Base-by-base conservation (phyloP, 2,888 invertebrate genomes). In the Exocentrus adspersus region DNA sequence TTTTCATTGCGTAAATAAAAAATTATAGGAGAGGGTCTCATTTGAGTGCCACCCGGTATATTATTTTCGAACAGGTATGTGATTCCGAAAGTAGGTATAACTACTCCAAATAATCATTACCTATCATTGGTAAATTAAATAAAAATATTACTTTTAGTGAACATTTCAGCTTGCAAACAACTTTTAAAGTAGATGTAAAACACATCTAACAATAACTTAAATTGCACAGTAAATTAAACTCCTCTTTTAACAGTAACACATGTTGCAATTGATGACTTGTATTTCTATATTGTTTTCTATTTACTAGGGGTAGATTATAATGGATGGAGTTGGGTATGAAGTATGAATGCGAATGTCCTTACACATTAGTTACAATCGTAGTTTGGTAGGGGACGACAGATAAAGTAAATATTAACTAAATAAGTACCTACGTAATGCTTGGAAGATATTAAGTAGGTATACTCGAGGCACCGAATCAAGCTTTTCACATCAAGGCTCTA, bases 371-470 rank as follows among this genome's bases (percentile, higher is more conserved):
- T 7, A 30, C 30, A 30, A 7, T 3, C 24, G 7, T 7, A 24
- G 3, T 24, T 24, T 24, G 24, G 3, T 24, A 24, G 24, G 24
- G 24, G 3, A 7, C 7, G 24, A n/a, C n/a, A n/a, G n/a, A 37
- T 37, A n/a, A 37, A 37, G 10, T 37, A 12, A 37, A 37, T 12
- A 12, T 37, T 24, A 41, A 24, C 24, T 17, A 10, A 21, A 42
- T 54, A 41, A 14, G 83, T 54, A 21, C 6, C 37, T 37, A 42
- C 42, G 43, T 85, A 86, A 86, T 85, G 85, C 86, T 85, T 81
- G 78, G 83, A 81, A 81, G 7, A 24, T 24, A 24, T 24, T 24
- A 24, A n/a, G n/a, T n/a, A n/a, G n/a, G n/a, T n/a, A n/a, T n/a
- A n/a, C n/a, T n/a, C n/a, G n/a, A n/a, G n/a, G n/a, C n/a, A n/a